Evolutionary conservation across 2,888 invertebrate genomes (phyloP).

Genomic region (Drosophila niveifrons): DNA sequence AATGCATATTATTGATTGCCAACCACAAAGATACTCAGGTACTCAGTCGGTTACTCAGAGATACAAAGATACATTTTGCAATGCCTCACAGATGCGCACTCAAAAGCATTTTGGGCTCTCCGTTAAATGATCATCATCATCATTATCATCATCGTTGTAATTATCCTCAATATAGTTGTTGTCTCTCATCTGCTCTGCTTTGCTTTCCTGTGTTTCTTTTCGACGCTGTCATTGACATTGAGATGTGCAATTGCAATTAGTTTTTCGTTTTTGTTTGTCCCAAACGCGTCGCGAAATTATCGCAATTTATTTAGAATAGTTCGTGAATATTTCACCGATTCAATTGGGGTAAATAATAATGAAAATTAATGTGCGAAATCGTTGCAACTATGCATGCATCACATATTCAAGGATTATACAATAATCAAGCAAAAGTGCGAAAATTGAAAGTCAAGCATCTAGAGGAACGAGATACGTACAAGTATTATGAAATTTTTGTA

Average conservation of each 20-base stretch:
- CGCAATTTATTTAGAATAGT: constrained; percentile 26
- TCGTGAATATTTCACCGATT: constrained; percentile 16
- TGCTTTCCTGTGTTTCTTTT: constrained; percentile 33
- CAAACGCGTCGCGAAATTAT: constrained; percentile 61
- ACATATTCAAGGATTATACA: constrained; percentile 9
- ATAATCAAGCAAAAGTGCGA: constrained; percentile 18
- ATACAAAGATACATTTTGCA: constrained; percentile 40
- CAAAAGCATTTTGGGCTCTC: constrained; percentile 15
- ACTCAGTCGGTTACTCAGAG: constrained; percentile 1
- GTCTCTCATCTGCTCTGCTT: constrained; percentile 24
- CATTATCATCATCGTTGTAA: constrained; percentile 23
- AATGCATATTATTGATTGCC: constrained; percentile 70
- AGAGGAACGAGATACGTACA: neutral
- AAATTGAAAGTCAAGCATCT: constrained; percentile 3
- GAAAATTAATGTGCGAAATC: constrained; percentile 3
- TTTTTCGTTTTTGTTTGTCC: constrained; percentile 60
- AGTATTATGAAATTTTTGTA: constrained; percentile 12
- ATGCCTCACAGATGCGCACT: constrained; percentile 5
- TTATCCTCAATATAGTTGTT: constrained; percentile 19
- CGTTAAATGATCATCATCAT: constrained; percentile 11
- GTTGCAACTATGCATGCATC: neutral
- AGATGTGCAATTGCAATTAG: constrained; percentile 65
- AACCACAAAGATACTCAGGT: constrained; percentile 38
- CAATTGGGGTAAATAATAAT: constrained; percentile 59
- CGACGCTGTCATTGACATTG: constrained; percentile 72